phyloP scores from a whole-genome alignment of 2,113 vertebrate genomes.

The Jacana jacana region DNA sequence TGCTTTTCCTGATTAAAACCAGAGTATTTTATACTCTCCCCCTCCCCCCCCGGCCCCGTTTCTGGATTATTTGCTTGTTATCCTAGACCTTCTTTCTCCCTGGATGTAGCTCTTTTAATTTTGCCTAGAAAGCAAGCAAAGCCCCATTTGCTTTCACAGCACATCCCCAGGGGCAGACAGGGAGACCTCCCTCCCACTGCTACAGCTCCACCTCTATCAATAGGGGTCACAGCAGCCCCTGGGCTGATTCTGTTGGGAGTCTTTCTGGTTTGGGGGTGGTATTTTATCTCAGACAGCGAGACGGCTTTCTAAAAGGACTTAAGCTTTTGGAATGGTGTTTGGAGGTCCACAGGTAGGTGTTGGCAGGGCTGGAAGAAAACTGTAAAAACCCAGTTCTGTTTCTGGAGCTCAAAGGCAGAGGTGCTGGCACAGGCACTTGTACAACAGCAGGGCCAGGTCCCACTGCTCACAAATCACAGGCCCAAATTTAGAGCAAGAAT shows the following conservation, averaged over 20 bases:
- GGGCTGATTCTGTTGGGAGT: background rate
- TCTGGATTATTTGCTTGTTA: background rate
- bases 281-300: background rate
- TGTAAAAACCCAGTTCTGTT: background rate
- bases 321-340: background rate
- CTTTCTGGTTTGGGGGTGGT: background rate
- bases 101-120: background rate
- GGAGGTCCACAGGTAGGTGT: background rate
- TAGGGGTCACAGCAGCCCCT: background rate
- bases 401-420: background rate
- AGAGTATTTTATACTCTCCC: background rate
- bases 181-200: accelerated
- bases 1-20: constrained; percentile 57
- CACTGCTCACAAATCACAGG: background rate
- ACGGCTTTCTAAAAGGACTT: background rate
- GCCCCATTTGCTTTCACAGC: background rate
- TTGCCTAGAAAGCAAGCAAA: background rate
- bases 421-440: background rate
- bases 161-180: background rate
- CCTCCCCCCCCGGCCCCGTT: background rate
- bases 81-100: background rate
- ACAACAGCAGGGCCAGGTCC: background rate
- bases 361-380: background rate
- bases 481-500: background rate
- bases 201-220: background rate